Conservation (phyloP, 1,140 invertebrate genomes). For the Helicoverpa armigera region DNA sequence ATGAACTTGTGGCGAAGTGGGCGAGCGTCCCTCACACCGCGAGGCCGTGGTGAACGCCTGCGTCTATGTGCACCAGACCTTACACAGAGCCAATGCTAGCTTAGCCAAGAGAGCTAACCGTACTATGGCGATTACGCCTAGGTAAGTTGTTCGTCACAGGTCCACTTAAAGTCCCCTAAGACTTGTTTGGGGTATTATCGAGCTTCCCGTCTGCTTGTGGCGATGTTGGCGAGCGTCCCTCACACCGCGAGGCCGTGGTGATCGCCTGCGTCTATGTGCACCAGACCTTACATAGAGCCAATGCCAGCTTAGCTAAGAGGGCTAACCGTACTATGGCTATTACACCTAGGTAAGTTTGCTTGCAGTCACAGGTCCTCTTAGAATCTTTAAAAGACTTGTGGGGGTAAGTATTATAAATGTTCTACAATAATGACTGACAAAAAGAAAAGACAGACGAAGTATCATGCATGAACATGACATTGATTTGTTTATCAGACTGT, state of each 20-base stretch:
- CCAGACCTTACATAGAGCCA: conserved; percentile 98
- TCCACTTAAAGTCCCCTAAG: too few species aligned
- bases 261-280: conserved; percentile 99
- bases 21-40: conserved; percentile 93
- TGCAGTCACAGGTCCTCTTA: background rate
- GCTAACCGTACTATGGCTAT: conserved; percentile 98
- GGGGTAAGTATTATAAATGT: too few species aligned
- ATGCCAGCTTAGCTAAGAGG: conserved; percentile 94
- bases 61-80: conserved; percentile 99
- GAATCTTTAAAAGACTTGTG: too few species aligned
- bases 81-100: conserved; percentile 97
- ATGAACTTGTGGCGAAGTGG: conserved; percentile 92
- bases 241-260: conserved; percentile 97
- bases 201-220: conserved; percentile 95
- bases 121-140: conserved; percentile 98
- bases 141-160: conserved; percentile 83
- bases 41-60: conserved; percentile 99
- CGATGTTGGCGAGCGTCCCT: conserved; percentile 91
- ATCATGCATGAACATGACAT: background rate
- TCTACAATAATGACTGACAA: too few species aligned
- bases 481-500: too few species aligned
- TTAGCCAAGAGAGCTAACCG: conserved; percentile 96
- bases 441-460: background rate
- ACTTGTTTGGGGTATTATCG: too few species aligned
- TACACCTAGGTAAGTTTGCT: conserved; percentile 91